Evolutionary conservation across 2,113 vertebrate genomes (phyloP).

Genomic region (Stigmatopora argus): DNA sequence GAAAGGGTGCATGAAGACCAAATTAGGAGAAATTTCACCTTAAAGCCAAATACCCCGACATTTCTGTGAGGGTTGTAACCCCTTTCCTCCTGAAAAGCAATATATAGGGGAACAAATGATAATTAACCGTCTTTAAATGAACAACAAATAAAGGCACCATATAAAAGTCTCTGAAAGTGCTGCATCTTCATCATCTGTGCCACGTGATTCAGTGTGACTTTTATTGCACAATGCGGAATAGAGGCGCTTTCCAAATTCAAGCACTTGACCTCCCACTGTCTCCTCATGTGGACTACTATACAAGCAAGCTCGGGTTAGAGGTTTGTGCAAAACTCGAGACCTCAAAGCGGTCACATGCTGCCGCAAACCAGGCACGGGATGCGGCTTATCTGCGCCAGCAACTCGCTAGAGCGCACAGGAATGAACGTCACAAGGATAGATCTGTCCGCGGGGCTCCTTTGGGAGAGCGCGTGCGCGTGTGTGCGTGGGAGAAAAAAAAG

Average conservation of each 20-base stretch:
- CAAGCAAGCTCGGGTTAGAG: constrained; percentile 3
- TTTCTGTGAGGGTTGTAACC: too few species aligned
- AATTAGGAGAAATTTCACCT: too few species aligned
- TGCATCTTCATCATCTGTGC: neutral
- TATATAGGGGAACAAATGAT: too few species aligned
- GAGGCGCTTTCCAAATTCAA: neutral
- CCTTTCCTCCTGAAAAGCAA: too few species aligned
- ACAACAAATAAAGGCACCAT: constrained; percentile 1
- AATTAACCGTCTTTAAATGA: neutral
- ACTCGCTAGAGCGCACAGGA: constrained; percentile 40
- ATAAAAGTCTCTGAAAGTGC: neutral
- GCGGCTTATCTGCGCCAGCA: constrained; percentile 58
- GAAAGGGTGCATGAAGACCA: too few species aligned
- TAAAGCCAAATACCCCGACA: too few species aligned
- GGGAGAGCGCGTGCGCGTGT: neutral
- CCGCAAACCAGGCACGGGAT: constrained; percentile 54
- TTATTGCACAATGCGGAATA: constrained; percentile 14
- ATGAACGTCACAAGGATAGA: constrained; percentile 66
- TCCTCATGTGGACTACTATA: constrained; percentile 9
- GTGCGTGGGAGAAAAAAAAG: neutral
- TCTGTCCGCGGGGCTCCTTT: constrained; percentile 36
- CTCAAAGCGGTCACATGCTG: constrained; percentile 69
- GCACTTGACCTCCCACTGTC: neutral
- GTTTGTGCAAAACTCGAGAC: constrained; percentile 29
- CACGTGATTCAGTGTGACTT: constrained; percentile 28